phyloP scores from a whole-genome alignment of 2,888 invertebrate genomes.

The Archips crataeganus region DNA sequence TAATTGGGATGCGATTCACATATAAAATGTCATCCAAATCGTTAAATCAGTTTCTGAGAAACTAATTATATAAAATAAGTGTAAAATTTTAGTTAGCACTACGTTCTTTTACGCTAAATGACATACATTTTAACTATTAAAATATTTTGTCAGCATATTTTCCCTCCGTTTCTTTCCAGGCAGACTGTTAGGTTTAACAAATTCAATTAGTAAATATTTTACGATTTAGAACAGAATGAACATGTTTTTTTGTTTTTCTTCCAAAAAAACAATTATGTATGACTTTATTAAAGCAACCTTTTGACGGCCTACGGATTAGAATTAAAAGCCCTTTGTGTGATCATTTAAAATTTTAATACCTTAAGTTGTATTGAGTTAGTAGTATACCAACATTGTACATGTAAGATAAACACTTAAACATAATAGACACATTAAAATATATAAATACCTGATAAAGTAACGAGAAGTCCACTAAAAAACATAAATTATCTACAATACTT shows the following conservation, averaged over 20 bases:
- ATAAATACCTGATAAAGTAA: too few relatives aligned
- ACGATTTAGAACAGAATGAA: slow-evolving; percentile 10
- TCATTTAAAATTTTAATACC: slow-evolving; percentile 12
- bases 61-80: too few relatives aligned
- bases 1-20: too few relatives aligned
- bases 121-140: not conserved
- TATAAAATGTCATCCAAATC: too few relatives aligned
- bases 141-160: not conserved
- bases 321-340: slow-evolving; percentile 3
- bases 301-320: slow-evolving; percentile 7
- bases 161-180: not conserved
- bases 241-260: too few relatives aligned
- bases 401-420: too few relatives aligned
- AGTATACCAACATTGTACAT: not conserved
- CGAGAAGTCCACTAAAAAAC: too few relatives aligned
- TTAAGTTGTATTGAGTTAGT: slow-evolving; percentile 4
- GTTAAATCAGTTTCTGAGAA: too few relatives aligned
- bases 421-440: too few relatives aligned
- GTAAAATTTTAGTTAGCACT: too few relatives aligned
- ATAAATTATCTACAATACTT: too few relatives aligned
- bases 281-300: slow-evolving; percentile 14
- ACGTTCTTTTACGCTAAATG: too few relatives aligned
- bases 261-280: slow-evolving; percentile 10
- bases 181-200: not conserved
- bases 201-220: slow-evolving; percentile 1